Evolutionary conservation across 2,888 invertebrate species (phyloP).

Genomic region (Agrochola macilenta): DNA sequence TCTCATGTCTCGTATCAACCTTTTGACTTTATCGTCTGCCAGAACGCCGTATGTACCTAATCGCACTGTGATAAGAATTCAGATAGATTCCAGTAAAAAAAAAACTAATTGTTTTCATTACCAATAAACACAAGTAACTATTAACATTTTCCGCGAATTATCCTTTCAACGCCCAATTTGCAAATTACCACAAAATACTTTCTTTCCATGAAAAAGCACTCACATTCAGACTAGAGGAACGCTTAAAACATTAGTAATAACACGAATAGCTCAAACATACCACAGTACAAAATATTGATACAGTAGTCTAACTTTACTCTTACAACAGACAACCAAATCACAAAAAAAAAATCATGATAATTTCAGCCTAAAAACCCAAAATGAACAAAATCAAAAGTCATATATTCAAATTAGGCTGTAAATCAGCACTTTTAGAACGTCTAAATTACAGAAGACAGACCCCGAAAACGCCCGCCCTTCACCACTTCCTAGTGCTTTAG

Average conservation of each 20-base stretch:
- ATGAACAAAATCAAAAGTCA: too few relatives aligned
- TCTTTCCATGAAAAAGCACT: slow-evolving; percentile 48
- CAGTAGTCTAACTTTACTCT: slow-evolving; percentile 18
- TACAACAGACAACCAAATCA: too few relatives aligned
- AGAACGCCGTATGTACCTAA: neutral
- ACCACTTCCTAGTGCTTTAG: too few relatives aligned
- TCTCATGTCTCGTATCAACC: too few relatives aligned
- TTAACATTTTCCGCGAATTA: slow-evolving; percentile 13
- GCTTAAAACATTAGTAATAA: slow-evolving; percentile 52
- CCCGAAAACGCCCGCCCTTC: too few relatives aligned
- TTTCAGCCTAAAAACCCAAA: too few relatives aligned
- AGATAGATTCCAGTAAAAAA: neutral
- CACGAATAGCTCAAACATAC: slow-evolving; percentile 23
- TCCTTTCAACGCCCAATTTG: neutral
- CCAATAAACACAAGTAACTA: neutral
- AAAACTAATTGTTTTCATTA: neutral
- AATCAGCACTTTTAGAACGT: too few relatives aligned
- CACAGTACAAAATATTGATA: neutral
- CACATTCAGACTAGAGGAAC: neutral
- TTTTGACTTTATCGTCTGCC: neutral
- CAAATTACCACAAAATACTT: slow-evolving; percentile 21
- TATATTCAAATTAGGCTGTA: too few relatives aligned
- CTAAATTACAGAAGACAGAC: too few relatives aligned
- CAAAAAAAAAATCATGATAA: too few relatives aligned
- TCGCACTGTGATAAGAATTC: neutral